A percentile compares a stretch with the other conserved stretches of the same genome.
Conservation (phyloP, 2,888 invertebrate genomes). For the Rhagonycha fulva region DNA sequence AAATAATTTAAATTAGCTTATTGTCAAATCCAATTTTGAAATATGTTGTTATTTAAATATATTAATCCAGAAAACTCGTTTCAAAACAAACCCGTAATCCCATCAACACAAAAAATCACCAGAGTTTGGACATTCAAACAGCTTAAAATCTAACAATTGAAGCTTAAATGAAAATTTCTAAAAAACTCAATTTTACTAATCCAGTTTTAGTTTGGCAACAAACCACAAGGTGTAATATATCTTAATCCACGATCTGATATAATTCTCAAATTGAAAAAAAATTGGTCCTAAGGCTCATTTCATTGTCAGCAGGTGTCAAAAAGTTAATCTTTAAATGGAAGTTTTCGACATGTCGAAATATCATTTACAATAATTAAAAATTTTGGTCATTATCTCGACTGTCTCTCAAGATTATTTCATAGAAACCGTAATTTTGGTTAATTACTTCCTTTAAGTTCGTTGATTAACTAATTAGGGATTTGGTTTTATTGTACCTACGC, state of each 20-base stretch:
- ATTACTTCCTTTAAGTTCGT: neutral
- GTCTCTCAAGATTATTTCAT: neutral
- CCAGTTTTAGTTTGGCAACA: neutral
- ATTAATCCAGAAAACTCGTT: neutral
- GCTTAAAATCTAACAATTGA: neutral
- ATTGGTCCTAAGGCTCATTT: neutral
- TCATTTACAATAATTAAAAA: conserved; percentile 19
- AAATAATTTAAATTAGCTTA: neutral
- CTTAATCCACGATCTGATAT: neutral
- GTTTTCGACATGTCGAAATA: conserved; percentile 2
- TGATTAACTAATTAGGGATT: neutral
- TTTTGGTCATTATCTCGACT: neutral
- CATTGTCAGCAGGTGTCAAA: conserved; percentile 26
- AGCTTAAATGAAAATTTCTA: neutral
- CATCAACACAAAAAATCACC: neutral
- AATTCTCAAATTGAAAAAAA: neutral
- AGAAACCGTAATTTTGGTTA: neutral
- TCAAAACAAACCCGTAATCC: neutral
- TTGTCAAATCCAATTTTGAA: neutral
- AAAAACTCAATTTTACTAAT: neutral
- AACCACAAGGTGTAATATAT: neutral
- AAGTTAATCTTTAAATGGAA: conserved; percentile 19
- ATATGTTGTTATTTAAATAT: neutral
- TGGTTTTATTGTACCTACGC: neutral
- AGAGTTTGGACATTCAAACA: neutral